A percentile compares a stretch with the other conserved stretches of the same genome.
Evolutionary conservation across 1,140 invertebrate species (phyloP).

Genomic region (Pomacea maculata): DNA sequence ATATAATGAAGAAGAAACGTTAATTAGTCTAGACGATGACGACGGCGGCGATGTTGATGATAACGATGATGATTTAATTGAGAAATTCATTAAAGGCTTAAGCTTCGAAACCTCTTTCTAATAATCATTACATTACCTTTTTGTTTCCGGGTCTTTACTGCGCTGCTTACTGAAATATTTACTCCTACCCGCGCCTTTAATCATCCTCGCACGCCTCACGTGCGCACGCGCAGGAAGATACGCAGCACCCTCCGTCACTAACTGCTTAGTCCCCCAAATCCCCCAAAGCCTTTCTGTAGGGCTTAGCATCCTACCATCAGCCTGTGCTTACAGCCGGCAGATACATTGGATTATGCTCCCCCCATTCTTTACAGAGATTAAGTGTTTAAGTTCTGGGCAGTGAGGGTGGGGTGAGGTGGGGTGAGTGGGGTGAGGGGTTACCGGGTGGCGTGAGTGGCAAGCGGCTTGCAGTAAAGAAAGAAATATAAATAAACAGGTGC

Average conservation of each 20-base stretch:
- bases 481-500: background rate
- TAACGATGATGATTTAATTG: constrained; percentile 6
- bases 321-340: background rate
- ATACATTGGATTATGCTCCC: background rate
- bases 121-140: background rate
- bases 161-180: too few species aligned
- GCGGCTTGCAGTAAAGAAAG: background rate
- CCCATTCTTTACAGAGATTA: background rate
- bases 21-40: background rate
- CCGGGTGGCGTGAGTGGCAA: background rate
- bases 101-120: background rate
- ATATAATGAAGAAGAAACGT: too few species aligned
- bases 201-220: background rate
- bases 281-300: background rate
- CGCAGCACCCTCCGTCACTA: background rate
- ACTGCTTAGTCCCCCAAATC: background rate
- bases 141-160: background rate
- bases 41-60: constrained; percentile 1
- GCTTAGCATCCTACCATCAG: too few species aligned
- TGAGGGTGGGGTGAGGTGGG: background rate
- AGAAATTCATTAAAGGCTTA: background rate
- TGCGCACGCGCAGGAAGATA: background rate
- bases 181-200: too few species aligned
- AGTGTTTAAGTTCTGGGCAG: background rate
- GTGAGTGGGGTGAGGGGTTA: background rate